Conservation (phyloP, 2,888 invertebrate species). For the Trichogramma dendrolimi region DNA sequence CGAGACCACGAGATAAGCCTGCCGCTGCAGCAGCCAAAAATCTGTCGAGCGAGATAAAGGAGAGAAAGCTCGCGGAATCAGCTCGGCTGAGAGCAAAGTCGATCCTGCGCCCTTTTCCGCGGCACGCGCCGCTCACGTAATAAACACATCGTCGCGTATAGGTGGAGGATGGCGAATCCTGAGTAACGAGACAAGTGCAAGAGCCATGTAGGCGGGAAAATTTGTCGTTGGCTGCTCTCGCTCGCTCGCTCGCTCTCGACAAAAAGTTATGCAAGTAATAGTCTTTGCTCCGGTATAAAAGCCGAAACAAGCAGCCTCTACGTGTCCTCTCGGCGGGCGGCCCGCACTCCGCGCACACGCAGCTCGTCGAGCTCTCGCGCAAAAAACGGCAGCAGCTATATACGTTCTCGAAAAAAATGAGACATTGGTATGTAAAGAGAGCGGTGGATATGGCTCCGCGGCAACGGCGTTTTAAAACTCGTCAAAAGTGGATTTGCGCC, state of each 20-base stretch:
- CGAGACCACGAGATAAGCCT: too few relatives aligned
- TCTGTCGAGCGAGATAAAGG: too few relatives aligned
- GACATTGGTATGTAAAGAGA: constrained; percentile 40
- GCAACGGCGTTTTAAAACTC: constrained; percentile 38
- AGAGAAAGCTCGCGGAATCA: too few relatives aligned
- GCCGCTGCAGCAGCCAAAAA: too few relatives aligned
- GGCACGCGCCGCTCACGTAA: too few relatives aligned
- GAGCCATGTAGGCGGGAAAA: constrained; percentile 1
- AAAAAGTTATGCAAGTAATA: constrained; percentile 11
- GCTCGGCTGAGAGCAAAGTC: too few relatives aligned
- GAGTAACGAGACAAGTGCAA: constrained; percentile 15
- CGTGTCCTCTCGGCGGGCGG: constrained; percentile 11
- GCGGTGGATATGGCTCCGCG: not conserved
- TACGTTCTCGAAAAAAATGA: not conserved
- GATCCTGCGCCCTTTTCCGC: too few relatives aligned
- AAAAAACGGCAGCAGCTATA: too few relatives aligned
- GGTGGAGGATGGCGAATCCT: constrained; percentile 2
- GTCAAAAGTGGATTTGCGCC: constrained; percentile 46
- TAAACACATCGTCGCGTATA: too few relatives aligned
- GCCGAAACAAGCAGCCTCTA: constrained; percentile 25
- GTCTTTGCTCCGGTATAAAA: constrained; percentile 8
- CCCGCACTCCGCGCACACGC: not conserved
- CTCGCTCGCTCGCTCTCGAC: not conserved
- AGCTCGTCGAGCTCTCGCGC: not conserved
- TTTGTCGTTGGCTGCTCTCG: not conserved